Conservation (phyloP, 2,797 vertebrate genomes). For the Cottoperca gobio region DNA sequence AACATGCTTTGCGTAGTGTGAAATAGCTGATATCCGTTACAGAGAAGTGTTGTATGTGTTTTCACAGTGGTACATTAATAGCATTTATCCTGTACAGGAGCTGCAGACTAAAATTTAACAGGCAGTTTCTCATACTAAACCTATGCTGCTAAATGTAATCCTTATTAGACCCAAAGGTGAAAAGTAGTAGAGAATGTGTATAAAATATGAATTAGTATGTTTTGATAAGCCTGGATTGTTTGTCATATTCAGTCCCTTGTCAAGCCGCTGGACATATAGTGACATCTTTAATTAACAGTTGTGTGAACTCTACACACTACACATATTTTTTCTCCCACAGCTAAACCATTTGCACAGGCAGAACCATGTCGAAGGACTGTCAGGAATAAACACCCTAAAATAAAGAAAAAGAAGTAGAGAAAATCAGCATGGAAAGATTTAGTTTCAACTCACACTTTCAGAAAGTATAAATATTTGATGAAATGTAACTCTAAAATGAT, state of each 20-base stretch:
- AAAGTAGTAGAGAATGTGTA: constrained; percentile 13
- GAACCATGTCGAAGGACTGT: constrained; percentile 1
- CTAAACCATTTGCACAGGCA: not conserved
- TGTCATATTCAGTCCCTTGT: constrained; percentile 33
- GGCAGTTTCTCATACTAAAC: constrained; percentile 14
- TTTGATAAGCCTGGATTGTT: constrained; percentile 64
- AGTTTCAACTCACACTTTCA: constrained; percentile 22
- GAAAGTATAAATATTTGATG: constrained; percentile 16
- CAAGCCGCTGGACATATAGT: constrained; percentile 10
- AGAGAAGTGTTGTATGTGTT: constrained; percentile 36
- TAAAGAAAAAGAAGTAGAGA: not conserved
- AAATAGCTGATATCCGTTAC: not conserved
- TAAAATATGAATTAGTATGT: constrained; percentile 70
- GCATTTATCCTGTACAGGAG: constrained; percentile 11
- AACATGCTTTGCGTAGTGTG: not conserved
- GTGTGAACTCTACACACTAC: not conserved
- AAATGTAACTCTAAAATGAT: constrained; percentile 37
- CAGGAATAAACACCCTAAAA: not conserved
- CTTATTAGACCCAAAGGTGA: constrained; percentile 34
- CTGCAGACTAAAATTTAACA: constrained; percentile 11
- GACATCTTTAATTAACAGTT: constrained; percentile 21
- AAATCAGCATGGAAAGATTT: constrained; percentile 1
- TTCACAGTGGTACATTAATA: not conserved
- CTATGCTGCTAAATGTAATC: constrained; percentile 12
- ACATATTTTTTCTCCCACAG: not conserved